Percentiles rank a stretch among this genome's conserved stretches.
Evolutionary conservation across 92 coral and sea anemone species (phyloP).

Genomic region (Phenganax subtilis): DNA sequence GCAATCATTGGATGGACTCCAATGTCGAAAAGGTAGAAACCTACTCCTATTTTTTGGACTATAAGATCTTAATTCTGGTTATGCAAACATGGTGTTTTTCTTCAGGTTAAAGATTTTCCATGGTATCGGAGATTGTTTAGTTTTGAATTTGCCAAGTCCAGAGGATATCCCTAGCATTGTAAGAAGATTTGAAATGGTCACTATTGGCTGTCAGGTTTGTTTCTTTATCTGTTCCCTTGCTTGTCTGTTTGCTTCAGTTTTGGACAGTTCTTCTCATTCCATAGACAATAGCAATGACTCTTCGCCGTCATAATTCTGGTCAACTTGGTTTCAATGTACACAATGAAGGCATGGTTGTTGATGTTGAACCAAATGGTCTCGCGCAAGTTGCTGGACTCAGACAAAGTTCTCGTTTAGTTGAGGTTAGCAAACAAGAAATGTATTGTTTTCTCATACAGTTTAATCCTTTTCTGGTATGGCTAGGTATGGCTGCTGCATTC

Average conservation of each 20-base stretch:
- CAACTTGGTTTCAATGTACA: conserved; percentile 97
- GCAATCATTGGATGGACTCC: conserved; percentile 97
- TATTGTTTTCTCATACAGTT: neutral
- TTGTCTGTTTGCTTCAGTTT: conserved; percentile 3
- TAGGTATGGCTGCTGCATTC: too few species aligned
- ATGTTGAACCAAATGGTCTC: conserved; percentile 76
- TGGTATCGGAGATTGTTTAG: conserved; percentile 93
- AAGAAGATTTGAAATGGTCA: conserved; percentile 79
- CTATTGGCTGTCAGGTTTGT: conserved; percentile 96
- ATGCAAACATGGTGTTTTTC: neutral
- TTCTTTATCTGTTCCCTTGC: neutral
- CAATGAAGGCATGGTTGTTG: conserved; percentile 92
- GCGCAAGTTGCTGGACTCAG: conserved; percentile 90
- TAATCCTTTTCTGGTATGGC: too few species aligned
- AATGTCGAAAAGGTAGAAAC: conserved; percentile 73
- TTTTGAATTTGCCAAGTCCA: conserved; percentile 75
- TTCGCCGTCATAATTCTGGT: conserved; percentile 75
- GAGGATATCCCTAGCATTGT: conserved; percentile 94
- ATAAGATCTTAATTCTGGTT: neutral
- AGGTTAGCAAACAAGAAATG: conserved; percentile 50
- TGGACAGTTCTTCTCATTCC: neutral
- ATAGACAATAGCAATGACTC: conserved; percentile 85
- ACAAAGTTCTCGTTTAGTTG: conserved; percentile 86
- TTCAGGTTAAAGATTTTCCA: conserved; percentile 91
- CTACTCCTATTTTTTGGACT: neutral